Conservation (phyloP, 92 coral and sea anemone genomes). For the Phenganax stokvisi region DNA sequence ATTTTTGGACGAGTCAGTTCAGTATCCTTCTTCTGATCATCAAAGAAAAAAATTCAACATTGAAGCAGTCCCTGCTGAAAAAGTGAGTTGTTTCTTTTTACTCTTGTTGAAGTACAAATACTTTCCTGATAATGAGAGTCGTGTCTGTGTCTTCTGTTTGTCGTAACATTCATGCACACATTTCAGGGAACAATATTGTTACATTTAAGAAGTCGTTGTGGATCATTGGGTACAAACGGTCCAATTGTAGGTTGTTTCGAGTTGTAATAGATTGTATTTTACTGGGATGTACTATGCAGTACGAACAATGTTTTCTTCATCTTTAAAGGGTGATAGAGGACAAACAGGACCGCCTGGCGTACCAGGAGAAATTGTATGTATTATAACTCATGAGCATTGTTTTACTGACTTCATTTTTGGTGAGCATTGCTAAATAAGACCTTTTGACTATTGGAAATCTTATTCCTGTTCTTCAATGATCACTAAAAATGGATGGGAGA, state of each 20-base stretch:
- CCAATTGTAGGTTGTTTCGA: conserved; percentile 26
- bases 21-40: background rate
- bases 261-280: too few species aligned
- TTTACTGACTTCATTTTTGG: too few species aligned
- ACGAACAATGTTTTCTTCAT: too few species aligned
- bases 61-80: conserved; percentile 25
- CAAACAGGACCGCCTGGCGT: conserved; percentile 19
- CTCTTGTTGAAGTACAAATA: too few species aligned
- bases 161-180: background rate
- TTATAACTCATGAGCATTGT: background rate
- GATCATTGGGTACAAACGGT: conserved; percentile 43
- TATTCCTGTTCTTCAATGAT: too few species aligned
- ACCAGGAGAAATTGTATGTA: conserved; percentile 11
- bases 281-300: too few species aligned
- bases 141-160: too few species aligned
- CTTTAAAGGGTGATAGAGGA: conserved; percentile 27
- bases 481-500: too few species aligned
- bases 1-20: background rate
- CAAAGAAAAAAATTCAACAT: conserved; percentile 20
- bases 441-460: too few species aligned
- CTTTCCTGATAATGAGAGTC: too few species aligned
- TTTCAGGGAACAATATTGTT: conserved; percentile 50
- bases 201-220: conserved; percentile 47
- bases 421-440: too few species aligned
- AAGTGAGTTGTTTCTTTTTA: conserved; percentile 18